Conservation (phyloP, 2,113 vertebrate genomes). For the Chionis minor region DNA sequence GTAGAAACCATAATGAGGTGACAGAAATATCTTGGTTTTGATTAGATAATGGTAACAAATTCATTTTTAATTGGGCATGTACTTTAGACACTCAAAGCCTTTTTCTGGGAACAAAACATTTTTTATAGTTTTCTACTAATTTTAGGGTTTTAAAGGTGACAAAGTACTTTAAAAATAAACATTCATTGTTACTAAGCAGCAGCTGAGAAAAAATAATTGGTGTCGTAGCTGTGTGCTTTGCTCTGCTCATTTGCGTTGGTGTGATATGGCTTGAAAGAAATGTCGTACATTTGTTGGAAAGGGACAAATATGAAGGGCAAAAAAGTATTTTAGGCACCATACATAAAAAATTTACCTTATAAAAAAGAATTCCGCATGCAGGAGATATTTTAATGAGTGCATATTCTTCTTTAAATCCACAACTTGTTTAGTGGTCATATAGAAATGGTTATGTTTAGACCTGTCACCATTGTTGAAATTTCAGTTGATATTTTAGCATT, state of each 20-base stretch:
- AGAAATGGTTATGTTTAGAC: not conserved
- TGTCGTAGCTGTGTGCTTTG: not conserved
- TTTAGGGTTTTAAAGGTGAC: not conserved
- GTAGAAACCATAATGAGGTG: not conserved
- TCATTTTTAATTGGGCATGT: not conserved
- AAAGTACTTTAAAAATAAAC: conserved; percentile 21
- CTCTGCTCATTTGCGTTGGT: not conserved
- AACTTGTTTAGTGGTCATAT: not conserved
- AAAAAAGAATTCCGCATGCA: not conserved
- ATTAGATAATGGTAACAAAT: not conserved
- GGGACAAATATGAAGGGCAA: not conserved
- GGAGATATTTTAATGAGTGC: not conserved
- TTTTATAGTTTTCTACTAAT: not conserved
- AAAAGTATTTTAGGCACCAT: not conserved
- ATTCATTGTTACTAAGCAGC: not conserved
- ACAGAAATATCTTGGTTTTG: conserved; percentile 25
- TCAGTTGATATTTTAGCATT: not conserved
- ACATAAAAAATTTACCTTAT: not conserved
- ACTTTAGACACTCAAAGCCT: not conserved
- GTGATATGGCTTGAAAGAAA: not conserved
- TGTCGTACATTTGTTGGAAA: not conserved
- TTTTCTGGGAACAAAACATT: not conserved
- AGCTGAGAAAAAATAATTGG: not conserved
- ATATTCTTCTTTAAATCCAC: not conserved
- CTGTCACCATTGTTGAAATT: not conserved